These are phyloP conservation scores for Oreotrochilus melanogaster DNA, from an alignment of 2,113 vertebrate genomes.

Conservation along the genomic window DNA sequence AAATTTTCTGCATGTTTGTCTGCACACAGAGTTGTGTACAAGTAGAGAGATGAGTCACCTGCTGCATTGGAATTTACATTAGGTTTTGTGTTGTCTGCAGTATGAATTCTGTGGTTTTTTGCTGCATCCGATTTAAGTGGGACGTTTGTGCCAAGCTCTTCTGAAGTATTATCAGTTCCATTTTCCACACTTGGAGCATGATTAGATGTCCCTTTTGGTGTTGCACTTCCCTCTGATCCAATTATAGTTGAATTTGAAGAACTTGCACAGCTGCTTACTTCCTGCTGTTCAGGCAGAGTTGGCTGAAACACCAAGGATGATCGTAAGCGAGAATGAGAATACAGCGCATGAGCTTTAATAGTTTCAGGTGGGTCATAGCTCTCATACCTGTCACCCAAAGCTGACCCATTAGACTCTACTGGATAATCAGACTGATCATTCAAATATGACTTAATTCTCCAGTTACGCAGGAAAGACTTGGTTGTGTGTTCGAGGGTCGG, in stretches of 20 bases:
- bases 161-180: background rate
- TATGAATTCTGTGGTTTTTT: constrained; percentile 73
- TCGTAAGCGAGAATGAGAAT: constrained; percentile 83
- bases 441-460: constrained; percentile 93
- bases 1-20: constrained; percentile 66
- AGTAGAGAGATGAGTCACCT: constrained; percentile 65
- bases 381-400: constrained; percentile 80
- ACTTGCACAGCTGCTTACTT: constrained; percentile 83
- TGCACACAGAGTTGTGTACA: constrained; percentile 78
- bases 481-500: constrained; percentile 89
- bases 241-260: constrained; percentile 83
- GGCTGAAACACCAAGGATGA: constrained; percentile 88
- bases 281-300: constrained; percentile 87
- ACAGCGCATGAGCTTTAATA: constrained; percentile 77
- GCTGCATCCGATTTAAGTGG: constrained; percentile 47
- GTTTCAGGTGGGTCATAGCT: constrained; percentile 73
- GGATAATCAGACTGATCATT: constrained; percentile 83
- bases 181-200: constrained; percentile 23
- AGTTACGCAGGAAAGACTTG: constrained; percentile 89
- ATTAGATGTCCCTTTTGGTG: constrained; percentile 69
- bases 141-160: constrained; percentile 1
- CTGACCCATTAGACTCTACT: constrained; percentile 71
- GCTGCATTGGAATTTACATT: constrained; percentile 44
- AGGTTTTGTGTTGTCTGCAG: constrained; percentile 66
- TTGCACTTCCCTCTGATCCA: constrained; percentile 78